Percentiles rank a stretch among this genome's conserved stretches.
phyloP scores from a whole-genome alignment of 1,140 invertebrate genomes.

The Papilio polytes region DNA sequence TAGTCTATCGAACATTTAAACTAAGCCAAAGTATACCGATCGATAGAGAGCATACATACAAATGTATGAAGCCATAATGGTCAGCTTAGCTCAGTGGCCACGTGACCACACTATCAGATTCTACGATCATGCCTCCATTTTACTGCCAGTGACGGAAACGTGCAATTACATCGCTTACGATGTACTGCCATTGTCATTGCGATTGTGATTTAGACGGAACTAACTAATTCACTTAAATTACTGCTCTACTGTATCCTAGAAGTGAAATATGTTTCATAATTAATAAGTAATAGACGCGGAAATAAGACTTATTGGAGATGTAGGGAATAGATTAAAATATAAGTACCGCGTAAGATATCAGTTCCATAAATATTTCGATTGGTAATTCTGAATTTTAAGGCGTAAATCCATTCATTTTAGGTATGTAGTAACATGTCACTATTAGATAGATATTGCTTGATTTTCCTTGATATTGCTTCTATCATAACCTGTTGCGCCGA shows the following conservation, averaged over 20 bases:
- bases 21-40: conserved; percentile 54
- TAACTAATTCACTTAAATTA: conserved; percentile 41
- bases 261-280: neutral
- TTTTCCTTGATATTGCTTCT: no score
- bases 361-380: no score
- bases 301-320: neutral
- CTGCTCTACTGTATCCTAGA: conserved; percentile 8
- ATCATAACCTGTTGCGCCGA: no score
- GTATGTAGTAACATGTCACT: no score
- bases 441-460: no score
- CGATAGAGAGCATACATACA: conserved; percentile 65
- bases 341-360: no score
- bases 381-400: no score
- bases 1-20: conserved; percentile 38
- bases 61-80: conserved; percentile 77
- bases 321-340: no score
- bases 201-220: conserved; percentile 58
- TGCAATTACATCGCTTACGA: conserved; percentile 61
- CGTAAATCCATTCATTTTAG: no score
- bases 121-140: conserved; percentile 66
- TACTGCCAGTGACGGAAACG: conserved; percentile 66
- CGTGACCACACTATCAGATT: conserved; percentile 58
- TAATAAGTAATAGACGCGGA: neutral
- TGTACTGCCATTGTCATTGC: conserved; percentile 45
- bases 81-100: conserved; percentile 54